A percentile compares a stretch with the other conserved stretches of the same genome.
These are phyloP conservation scores for Clanis bilineata DNA, from an alignment of 2,888 invertebrate genomes.

Conservation along the genomic window DNA sequence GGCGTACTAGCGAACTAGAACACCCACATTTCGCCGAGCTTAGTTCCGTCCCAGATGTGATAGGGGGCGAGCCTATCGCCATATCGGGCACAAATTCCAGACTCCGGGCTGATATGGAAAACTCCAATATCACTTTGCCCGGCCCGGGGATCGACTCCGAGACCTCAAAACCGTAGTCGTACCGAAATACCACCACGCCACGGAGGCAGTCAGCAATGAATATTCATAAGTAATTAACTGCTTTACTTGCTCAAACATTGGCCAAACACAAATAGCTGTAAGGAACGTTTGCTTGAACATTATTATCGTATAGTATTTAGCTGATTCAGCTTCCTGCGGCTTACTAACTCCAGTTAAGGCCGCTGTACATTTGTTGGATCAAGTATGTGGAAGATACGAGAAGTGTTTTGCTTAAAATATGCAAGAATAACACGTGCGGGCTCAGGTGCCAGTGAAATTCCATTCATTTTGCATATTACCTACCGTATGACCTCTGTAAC, in stretches of 20 bases:
- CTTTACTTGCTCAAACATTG: background rate
- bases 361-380: slow-evolving; percentile 7
- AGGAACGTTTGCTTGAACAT: slow-evolving; percentile 38
- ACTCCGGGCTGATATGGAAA: too few relatives aligned
- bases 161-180: too few relatives aligned
- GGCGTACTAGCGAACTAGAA: too few relatives aligned
- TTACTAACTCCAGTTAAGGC: slow-evolving; percentile 3
- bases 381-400: background rate
- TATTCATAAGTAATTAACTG: background rate
- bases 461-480: slow-evolving; percentile 32
- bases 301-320: slow-evolving; percentile 45
- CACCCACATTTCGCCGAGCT: too few relatives aligned
- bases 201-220: too few relatives aligned
- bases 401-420: slow-evolving; percentile 29
- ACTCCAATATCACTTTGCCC: too few relatives aligned
- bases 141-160: too few relatives aligned
- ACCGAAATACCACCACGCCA: too few relatives aligned
- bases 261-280: slow-evolving; percentile 4
- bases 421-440: slow-evolving; percentile 30
- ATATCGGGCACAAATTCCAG: too few relatives aligned
- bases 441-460: slow-evolving; percentile 34
- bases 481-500: background rate
- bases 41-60: too few relatives aligned
- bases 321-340: slow-evolving; percentile 35
- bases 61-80: too few relatives aligned